Conservation (phyloP, 2,888 invertebrate genomes). For the Trissolcus japonicus region DNA sequence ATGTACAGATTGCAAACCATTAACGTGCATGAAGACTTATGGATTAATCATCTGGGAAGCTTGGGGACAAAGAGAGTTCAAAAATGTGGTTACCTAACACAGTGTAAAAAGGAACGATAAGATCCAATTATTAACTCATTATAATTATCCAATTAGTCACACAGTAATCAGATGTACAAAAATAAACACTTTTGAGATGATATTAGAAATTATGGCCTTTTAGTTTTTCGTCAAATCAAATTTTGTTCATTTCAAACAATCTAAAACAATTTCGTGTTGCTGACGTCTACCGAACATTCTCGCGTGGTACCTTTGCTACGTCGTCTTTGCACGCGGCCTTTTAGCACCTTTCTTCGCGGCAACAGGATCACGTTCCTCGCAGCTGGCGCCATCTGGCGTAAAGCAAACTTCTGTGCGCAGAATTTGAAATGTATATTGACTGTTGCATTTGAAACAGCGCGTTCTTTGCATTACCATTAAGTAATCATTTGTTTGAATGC, state of each 20-base stretch:
- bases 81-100: no score
- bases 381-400: constrained; percentile 54
- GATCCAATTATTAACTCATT: no score
- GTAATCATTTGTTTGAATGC: background rate
- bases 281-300: constrained; percentile 1
- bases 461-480: constrained; percentile 11
- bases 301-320: constrained; percentile 49
- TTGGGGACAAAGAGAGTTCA: no score
- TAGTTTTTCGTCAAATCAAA: background rate
- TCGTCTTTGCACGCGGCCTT: constrained; percentile 48
- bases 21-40: no score
- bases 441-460: constrained; percentile 34
- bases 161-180: background rate
- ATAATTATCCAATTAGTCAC: background rate
- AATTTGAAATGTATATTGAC: constrained; percentile 29
- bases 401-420: constrained; percentile 26
- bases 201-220: background rate
- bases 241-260: background rate
- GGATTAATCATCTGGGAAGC: no score
- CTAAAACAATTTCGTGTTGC: background rate
- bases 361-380: constrained; percentile 46
- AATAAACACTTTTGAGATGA: background rate
- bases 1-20: background rate
- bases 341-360: constrained; percentile 42
- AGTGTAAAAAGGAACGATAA: no score